These are phyloP conservation scores for Elanoides forficatus DNA, from an alignment of 2,113 vertebrate species.

Conservation along the genomic window DNA sequence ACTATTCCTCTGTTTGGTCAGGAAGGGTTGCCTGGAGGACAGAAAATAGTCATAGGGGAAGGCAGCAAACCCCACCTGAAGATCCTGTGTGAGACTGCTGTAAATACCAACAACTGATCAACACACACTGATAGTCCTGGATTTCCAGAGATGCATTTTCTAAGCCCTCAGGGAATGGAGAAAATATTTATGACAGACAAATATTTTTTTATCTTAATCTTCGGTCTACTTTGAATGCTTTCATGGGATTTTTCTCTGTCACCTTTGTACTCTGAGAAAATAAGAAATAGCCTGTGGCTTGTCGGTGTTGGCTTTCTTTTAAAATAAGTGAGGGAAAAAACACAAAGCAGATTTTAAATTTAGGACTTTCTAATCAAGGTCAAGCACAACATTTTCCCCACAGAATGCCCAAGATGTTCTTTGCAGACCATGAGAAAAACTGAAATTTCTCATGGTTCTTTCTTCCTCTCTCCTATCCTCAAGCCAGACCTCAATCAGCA, in stretches of 20 bases:
- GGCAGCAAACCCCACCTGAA: not conserved
- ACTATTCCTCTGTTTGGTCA: not conserved
- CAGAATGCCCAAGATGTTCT: not conserved
- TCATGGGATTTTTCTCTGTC: not conserved
- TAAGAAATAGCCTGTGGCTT: not conserved
- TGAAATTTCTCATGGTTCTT: not conserved
- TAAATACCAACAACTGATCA: constrained; percentile 50
- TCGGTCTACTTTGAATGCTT: not conserved
- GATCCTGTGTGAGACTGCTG: not conserved
- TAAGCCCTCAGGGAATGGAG: not conserved
- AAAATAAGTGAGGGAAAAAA: not conserved
- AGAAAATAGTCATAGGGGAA: not conserved
- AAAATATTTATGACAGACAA: constrained; percentile 51
- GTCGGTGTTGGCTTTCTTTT: not conserved
- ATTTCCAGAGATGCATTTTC: not conserved
- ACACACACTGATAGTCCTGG: not conserved
- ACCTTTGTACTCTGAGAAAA: not conserved
- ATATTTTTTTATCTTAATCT: constrained; percentile 50
- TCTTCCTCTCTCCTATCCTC: not conserved
- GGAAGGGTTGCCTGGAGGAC: not conserved
- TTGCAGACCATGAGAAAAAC: not conserved
- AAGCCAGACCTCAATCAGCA: not conserved
- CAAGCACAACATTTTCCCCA: not conserved
- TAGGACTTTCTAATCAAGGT: not conserved
- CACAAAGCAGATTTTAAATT: not conserved